Conservation (phyloP, 2,113 vertebrate species). For the Pampusana beccarii region DNA sequence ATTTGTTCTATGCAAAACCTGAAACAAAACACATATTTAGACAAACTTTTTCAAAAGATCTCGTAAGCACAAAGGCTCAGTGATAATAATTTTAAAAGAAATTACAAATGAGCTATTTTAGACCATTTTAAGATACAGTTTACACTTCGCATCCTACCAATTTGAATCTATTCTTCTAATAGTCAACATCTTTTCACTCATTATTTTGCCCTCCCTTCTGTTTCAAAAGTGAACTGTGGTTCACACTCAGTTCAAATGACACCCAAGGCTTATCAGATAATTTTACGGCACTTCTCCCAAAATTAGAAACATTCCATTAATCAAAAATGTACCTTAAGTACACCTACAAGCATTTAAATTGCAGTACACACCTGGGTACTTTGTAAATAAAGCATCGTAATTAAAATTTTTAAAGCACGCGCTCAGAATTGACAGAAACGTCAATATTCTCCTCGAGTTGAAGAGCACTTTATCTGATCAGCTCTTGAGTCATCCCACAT, state of each 20-base stretch:
- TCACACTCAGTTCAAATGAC: not conserved
- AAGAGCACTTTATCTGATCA: not conserved
- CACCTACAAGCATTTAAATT: not conserved
- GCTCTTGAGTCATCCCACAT: not conserved
- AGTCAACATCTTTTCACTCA: not conserved
- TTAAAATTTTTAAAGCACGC: not conserved
- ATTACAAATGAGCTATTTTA: not conserved
- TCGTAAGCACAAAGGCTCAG: not conserved
- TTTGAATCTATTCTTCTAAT: not conserved
- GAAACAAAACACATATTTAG: accelerated
- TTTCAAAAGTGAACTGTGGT: not conserved
- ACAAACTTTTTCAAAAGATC: not conserved
- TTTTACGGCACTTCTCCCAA: not conserved
- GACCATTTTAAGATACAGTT: not conserved
- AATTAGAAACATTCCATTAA: not conserved
- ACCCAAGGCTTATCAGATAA: not conserved
- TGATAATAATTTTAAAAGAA: not conserved
- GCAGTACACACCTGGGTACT: not conserved
- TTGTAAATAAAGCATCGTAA: not conserved
- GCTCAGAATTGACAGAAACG: not conserved
- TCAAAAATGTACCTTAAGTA: not conserved
- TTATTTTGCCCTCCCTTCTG: not conserved
- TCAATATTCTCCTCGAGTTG: not conserved
- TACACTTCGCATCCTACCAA: not conserved
- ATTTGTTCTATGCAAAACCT: not conserved